Percentiles rank a stretch among this genome's conserved stretches.
These are phyloP conservation scores for Balaeniceps rex DNA, from an alignment of 2,113 vertebrate genomes.

Conservation along the genomic window DNA sequence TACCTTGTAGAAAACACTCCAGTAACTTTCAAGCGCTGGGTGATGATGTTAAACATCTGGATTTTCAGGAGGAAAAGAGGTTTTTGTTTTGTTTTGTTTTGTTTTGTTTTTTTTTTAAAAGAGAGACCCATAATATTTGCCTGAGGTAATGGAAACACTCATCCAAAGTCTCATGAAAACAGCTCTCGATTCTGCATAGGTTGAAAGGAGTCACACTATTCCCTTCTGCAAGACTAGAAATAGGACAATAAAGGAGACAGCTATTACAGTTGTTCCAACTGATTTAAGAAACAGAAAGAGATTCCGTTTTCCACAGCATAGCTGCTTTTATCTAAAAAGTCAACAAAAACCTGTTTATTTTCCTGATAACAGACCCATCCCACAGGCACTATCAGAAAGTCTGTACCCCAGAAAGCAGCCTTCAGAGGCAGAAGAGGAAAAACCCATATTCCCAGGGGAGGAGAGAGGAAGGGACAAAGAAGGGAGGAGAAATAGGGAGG, in stretches of 20 bases:
- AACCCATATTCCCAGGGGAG: neutral
- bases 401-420: neutral
- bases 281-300: constrained; percentile 8
- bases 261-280: neutral
- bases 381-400: neutral
- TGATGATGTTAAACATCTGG: constrained; percentile 3
- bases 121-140: neutral
- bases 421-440: neutral
- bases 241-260: neutral
- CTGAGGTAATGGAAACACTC: constrained; percentile 42
- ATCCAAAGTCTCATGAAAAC: neutral
- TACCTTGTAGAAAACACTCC: neutral
- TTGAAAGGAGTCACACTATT: neutral
- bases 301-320: neutral
- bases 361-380: neutral
- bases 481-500: neutral
- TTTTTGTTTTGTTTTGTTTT: no score
- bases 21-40: neutral
- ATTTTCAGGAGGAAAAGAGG: neutral
- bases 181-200: neutral
- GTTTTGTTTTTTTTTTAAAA: no score
- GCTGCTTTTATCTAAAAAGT: neutral
- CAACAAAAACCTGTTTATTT: neutral
- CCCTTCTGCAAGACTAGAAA: neutral
- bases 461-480: neutral